Conservation (phyloP, 2,888 invertebrate species). For the Spicauda simplicius region DNA sequence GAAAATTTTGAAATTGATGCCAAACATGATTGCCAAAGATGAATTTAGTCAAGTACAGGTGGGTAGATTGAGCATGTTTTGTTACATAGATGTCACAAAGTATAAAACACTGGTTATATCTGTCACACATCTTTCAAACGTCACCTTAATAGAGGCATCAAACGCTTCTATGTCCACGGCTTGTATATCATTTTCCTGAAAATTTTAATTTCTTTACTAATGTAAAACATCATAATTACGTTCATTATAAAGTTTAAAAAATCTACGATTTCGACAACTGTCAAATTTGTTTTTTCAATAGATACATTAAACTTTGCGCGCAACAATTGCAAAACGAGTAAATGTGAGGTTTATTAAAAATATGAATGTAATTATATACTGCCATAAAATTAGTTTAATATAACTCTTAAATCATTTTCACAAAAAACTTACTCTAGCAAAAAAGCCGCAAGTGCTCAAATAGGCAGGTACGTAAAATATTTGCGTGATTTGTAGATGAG, state of each 20-base stretch:
- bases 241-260: too few species aligned
- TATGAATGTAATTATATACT: too few species aligned
- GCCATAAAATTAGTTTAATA: too few species aligned
- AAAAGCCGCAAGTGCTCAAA: not conserved
- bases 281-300: too few species aligned
- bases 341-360: too few species aligned
- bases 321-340: too few species aligned
- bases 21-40: constrained; percentile 30
- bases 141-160: constrained; percentile 82
- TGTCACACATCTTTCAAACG: constrained; percentile 52
- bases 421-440: not conserved
- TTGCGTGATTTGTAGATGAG: constrained; percentile 1
- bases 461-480: not conserved
- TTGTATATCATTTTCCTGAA: constrained; percentile 75
- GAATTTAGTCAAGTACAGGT: constrained; percentile 35
- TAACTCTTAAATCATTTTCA: not conserved
- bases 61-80: constrained; percentile 8
- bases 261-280: too few species aligned
- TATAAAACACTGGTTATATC: constrained; percentile 31
- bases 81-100: constrained; percentile 30
- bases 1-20: constrained; percentile 36
- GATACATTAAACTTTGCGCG: too few species aligned
- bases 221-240: not conserved
- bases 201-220: constrained; percentile 45
- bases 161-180: constrained; percentile 76